phyloP scores from a whole-genome alignment of 2,888 invertebrate species.

The Adelognathus sp. region DNA sequence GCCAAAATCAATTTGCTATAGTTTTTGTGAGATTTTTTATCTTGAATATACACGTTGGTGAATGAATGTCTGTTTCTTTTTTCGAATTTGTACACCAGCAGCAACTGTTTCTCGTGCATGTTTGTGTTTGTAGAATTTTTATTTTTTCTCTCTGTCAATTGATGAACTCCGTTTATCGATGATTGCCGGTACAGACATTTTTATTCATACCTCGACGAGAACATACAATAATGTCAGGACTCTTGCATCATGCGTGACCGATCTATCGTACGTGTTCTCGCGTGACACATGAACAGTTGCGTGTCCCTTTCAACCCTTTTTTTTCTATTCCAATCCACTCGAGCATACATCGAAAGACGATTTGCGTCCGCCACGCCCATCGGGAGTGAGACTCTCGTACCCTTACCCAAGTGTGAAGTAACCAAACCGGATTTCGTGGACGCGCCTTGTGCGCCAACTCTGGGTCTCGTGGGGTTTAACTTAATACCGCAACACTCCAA shows the following conservation, averaged over 20 bases:
- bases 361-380: constrained; percentile 71
- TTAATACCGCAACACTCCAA: constrained; percentile 65
- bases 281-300: constrained; percentile 31
- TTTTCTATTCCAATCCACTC: constrained; percentile 71
- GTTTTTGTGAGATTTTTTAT: too few species aligned
- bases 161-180: too few species aligned
- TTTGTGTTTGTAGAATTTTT: too few species aligned
- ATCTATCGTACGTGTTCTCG: constrained; percentile 23
- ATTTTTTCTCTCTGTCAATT: too few species aligned
- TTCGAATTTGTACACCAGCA: too few species aligned
- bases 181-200: too few species aligned
- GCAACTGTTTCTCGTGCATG: too few species aligned
- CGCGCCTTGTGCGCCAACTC: constrained; percentile 10
- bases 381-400: constrained; percentile 41
- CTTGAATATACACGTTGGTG: too few species aligned
- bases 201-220: background rate
- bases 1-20: too few species aligned
- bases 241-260: background rate
- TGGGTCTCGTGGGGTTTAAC: constrained; percentile 60
- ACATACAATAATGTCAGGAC: background rate
- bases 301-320: constrained; percentile 55
- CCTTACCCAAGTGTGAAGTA: constrained; percentile 35
- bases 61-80: too few species aligned
- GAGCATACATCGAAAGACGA: constrained; percentile 73
- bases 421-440: constrained; percentile 54